These are phyloP conservation scores for Caenorhabditis panamensis DNA, from an alignment of 2,888 invertebrate genomes.

Conservation along the genomic window DNA sequence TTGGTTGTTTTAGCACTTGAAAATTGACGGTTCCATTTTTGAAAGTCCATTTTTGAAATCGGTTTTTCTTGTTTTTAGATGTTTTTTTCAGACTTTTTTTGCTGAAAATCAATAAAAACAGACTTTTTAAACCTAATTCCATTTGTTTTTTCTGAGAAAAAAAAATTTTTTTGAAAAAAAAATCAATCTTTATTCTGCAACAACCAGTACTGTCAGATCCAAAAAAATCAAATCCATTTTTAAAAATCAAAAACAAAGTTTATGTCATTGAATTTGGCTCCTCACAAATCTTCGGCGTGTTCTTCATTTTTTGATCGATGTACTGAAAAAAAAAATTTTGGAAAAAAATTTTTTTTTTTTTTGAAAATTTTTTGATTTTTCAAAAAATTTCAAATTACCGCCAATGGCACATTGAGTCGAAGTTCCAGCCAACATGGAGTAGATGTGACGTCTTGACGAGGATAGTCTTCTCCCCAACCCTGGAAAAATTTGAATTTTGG, in stretches of 20 bases:
- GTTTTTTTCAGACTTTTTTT: too few species aligned
- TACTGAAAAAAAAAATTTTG: constrained; percentile 41
- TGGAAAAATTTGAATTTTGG: constrained; percentile 13
- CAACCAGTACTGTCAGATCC: too few species aligned
- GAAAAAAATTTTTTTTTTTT: too few species aligned
- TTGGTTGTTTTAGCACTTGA: too few species aligned
- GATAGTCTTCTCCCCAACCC: constrained; percentile 99
- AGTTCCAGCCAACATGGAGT: constrained; percentile 99
- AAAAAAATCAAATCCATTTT: neutral
- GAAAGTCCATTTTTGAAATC: too few species aligned
- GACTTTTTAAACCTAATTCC: too few species aligned
- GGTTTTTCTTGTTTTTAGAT: too few species aligned
- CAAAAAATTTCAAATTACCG: constrained; percentile 83
- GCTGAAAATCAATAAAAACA: too few species aligned
- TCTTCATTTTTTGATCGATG: constrained; percentile 59
- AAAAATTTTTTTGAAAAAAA: constrained; percentile 4
- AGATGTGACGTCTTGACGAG: constrained; percentile 97
- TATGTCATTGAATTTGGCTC: constrained; percentile 58
- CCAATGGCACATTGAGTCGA: constrained; percentile 96
- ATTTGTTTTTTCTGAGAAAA: too few species aligned
- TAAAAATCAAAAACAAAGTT: constrained; percentile 4
- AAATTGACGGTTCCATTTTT: too few species aligned
- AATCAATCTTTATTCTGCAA: too few species aligned
- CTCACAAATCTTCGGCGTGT: constrained; percentile 33
- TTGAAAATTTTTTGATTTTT: too few species aligned